Base-by-base conservation (phyloP, 2,113 vertebrate species). In the Hippocampus barbouri region DNA sequence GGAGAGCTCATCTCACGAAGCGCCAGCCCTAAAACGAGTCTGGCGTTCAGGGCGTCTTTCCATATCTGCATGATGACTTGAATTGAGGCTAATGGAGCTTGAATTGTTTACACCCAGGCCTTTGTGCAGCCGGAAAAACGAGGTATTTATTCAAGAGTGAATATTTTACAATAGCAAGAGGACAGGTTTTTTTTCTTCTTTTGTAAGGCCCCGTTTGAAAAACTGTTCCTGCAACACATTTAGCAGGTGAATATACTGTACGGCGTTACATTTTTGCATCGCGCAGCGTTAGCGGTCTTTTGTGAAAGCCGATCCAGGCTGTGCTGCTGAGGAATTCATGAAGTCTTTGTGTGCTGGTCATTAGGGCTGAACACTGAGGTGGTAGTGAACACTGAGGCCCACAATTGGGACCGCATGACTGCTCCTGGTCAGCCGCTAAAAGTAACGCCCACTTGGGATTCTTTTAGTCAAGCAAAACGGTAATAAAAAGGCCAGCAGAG, bases 391-490 rank as follows among this genome's bases (percentile, higher is more conserved):
- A 66, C 27, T 47, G 76, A 79, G 83, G 78, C 75, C 62, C 78
- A 68, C 71, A 62, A 45, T 67, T 76, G 66, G 59, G 43, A 27
- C 73, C 72, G 82, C 76, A 86, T 86, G 81, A 81, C 74, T 79
- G 82, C 66, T 49, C 73, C 73, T 43, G 69, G 86, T 85, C 84
- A 86, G 57, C 64, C 45, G 34, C 75, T 85, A 86, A 89, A 5
- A 88, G 76, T 75, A 75, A 87, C 89, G 81, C 89, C 80, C 70
- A 83, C 88, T 83, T 60, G 41, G 82, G 79, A 84, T 87, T 87
- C 81, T 86, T 74, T 51, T 65, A 70, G 65, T 86, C 60, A 84
- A 87, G 79, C 65, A 38, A 77, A 76, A 60, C 67, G 68, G 67
- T 53, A 60, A 59, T 61, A n/a, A 70, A 59, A 23, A 54, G 53